Conservation (phyloP, 1,140 invertebrate genomes). For the Pogonomyrmex barbatus region DNA sequence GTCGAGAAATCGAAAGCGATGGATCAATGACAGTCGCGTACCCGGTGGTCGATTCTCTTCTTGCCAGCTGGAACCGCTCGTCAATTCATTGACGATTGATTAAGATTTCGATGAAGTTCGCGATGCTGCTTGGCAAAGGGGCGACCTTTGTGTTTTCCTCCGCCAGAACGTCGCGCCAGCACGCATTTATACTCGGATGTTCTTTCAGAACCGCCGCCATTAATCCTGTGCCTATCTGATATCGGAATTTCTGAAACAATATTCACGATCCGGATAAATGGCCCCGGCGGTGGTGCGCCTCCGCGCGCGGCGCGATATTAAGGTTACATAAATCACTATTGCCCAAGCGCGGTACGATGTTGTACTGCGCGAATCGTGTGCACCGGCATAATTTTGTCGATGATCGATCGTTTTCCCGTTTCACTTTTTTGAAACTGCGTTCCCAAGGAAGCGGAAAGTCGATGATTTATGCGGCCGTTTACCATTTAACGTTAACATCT, state of each 20-base stretch:
- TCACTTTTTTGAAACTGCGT: slow-evolving; percentile 31
- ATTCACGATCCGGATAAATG: slow-evolving; percentile 54
- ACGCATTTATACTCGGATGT: slow-evolving; percentile 25
- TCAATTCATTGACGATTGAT: slow-evolving; percentile 71
- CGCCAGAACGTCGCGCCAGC: slow-evolving; percentile 25
- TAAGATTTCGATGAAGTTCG: slow-evolving; percentile 65
- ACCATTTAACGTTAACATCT: slow-evolving; percentile 42
- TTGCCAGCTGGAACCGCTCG: slow-evolving; percentile 47
- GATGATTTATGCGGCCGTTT: slow-evolving; percentile 27
- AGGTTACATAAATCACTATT: slow-evolving; percentile 57
- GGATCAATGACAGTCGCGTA: slow-evolving; percentile 66
- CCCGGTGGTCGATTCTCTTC: slow-evolving; percentile 60
- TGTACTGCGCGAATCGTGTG: slow-evolving; percentile 28
- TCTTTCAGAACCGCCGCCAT: slow-evolving; percentile 47
- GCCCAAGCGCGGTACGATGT: slow-evolving; percentile 44
- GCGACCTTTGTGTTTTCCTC: slow-evolving; percentile 39
- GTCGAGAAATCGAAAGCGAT: slow-evolving; percentile 67
- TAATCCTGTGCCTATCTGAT: slow-evolving; percentile 59
- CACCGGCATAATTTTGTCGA: slow-evolving; percentile 32
- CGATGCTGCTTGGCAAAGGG: slow-evolving; percentile 38
- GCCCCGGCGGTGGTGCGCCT: slow-evolving; percentile 38
- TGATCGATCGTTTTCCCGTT: slow-evolving; percentile 39
- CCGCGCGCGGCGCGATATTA: slow-evolving; percentile 36
- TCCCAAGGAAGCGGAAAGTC: slow-evolving; percentile 21
- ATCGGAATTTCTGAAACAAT: slow-evolving; percentile 58